Base-by-base conservation (phyloP, 2,797 vertebrate genomes). In the Pipistrellus kuhlii region DNA sequence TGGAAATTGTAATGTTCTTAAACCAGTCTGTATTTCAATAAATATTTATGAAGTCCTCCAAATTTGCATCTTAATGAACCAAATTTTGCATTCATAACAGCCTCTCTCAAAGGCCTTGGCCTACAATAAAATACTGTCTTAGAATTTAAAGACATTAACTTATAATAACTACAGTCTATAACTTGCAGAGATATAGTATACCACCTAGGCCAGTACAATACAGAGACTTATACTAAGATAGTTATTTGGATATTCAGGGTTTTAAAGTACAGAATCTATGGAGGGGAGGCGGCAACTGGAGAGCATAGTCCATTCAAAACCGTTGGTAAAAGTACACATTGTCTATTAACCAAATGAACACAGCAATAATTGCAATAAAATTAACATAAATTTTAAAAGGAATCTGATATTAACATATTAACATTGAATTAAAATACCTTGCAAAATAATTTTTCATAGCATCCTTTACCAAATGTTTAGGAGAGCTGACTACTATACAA, bases 31-130 rank as follows among this genome's bases (percentile, higher is more conserved):
- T 59, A 82, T 87, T 95, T 88, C n/a, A 77, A 73, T 87, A 25
- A 89, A 41, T 94, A 90, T 93, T 95, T 91, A 82, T 90, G 20
- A 91, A 89, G 38, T 77, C 23, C 21, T 91, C 30, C 30, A 96
- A 95, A 83, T 38, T 8, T 80, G 18, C n/a, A 27, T 84, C 17
- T 78, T 92, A 78, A 55, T 62, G 13, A 86, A 68, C 11, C 32
- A 90, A 84, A 90, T 81, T 88, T 86, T 71, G 21, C 13, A 84
- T 73, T 91, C 38, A 55, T 59, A 76, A 85, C 6, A 12, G 48
- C 12, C 8, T 92, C n/a, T 66, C n/a, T 25, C 53, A 84, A 94
- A 88, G 38, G 3, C 23, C 23, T 73, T 93, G 17, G 14, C 38
- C 35, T 76, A 20, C 71, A 88, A 72, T 51, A 27, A 21, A 90